Evolutionary conservation across 2,888 invertebrate species (phyloP), one percentile per base, ranked within the genome.

Genomic region (Minunthozetes semirufus): DNA sequence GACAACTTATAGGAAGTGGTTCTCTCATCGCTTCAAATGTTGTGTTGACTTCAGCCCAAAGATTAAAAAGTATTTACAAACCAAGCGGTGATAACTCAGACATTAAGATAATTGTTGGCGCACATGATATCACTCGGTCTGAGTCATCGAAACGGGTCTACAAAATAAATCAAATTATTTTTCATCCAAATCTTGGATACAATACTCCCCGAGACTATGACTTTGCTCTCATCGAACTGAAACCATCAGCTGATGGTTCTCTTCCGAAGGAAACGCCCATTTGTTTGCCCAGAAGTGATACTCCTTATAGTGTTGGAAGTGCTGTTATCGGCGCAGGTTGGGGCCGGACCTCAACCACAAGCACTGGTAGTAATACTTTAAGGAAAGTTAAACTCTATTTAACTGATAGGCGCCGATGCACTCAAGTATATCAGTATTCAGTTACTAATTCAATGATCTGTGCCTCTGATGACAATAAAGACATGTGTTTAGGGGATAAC

Each of bases 1-100:
- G 50, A 1, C 29, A 63, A 48, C 25, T 73, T 5, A 73, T 73
- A 9, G 63, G 73, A 29, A 63, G 73, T 22, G 73, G 73, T 29
- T 63, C 66, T 29, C 33, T 73, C 5, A 63, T 73, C 46, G 48
- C 73, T 8, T 17, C 66, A 8, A 66, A 66, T 27, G 33, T 61
- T 50, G 61, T 73, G 15, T 25, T 73, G 11, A 73, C 73, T 6
- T 73, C 73, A 25, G 73, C 73, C 3, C 63, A 48, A 6, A 73
- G 25, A 27, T 22, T 73, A 1, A 73, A 73, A 48, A 8, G 8
- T 8, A 66, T 66, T 19, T 63, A 22, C 17, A 25, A 48, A 11
- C 3, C 19, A 22, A 66, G 8, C 17, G n/a, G 13, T 33, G 0
- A 8, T 11, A 22, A 19, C 19, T 19, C 38, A 15, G 46, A 68